These are phyloP conservation scores for Megathymus violae DNA, from an alignment of 1,140 invertebrate species.

Conservation along the genomic window DNA sequence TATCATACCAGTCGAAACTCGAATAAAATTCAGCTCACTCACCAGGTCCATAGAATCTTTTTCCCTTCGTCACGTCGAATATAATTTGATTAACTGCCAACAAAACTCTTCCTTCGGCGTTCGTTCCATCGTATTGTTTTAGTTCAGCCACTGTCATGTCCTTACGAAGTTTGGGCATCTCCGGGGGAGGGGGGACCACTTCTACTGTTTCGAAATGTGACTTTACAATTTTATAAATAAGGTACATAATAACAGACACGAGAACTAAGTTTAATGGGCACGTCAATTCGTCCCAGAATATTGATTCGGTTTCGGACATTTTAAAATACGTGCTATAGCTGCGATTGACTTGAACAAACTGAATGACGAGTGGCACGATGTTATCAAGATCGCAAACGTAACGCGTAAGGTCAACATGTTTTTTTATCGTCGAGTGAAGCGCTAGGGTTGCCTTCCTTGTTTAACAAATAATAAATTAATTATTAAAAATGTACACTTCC, in stretches of 20 bases:
- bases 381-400: conserved; percentile 56
- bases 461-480: no score
- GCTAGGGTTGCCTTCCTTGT: conserved; percentile 20
- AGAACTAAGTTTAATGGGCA: conserved; percentile 71
- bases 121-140: conserved; percentile 71
- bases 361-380: conserved; percentile 41
- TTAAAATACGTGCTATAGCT: conserved; percentile 58
- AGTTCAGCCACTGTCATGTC: conserved; percentile 74
- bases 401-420: conserved; percentile 58
- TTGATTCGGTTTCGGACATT: conserved; percentile 58
- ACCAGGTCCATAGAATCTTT: conserved; percentile 78
- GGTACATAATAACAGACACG: conserved; percentile 69
- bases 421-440: conserved; percentile 29
- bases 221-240: conserved; percentile 73
- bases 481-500: no score
- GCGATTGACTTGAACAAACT: conserved; percentile 60
- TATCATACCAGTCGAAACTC: conserved; percentile 18
- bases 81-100: conserved; percentile 72
- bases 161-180: conserved; percentile 68
- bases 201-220: conserved; percentile 69
- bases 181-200: conserved; percentile 52
- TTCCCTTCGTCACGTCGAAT: conserved; percentile 76
- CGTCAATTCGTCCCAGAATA: conserved; percentile 72
- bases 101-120: conserved; percentile 71
- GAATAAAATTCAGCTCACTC: conserved; percentile 37